These are phyloP conservation scores for Himalopsyche japonica DNA, from an alignment of 2,888 invertebrate genomes.

Conservation along the genomic window DNA sequence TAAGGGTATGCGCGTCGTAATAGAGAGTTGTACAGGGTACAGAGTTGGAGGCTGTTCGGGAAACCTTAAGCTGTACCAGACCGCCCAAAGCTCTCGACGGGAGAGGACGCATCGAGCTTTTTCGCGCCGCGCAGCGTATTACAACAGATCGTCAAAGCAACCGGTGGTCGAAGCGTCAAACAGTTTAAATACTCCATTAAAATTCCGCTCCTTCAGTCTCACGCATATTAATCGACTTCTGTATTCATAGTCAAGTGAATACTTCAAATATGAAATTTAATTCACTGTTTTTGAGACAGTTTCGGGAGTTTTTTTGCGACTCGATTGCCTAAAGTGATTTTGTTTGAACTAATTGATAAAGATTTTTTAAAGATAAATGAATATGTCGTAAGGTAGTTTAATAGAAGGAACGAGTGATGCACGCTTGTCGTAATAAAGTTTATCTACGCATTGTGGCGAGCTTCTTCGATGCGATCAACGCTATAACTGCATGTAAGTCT, in stretches of 20 bases:
- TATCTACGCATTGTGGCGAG: not conserved
- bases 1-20: not conserved
- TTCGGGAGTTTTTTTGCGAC: not conserved
- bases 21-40: not conserved
- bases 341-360: not conserved
- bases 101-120: not conserved
- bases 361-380: not conserved
- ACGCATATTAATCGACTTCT: not conserved
- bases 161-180: slow-evolving; percentile 2
- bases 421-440: slow-evolving; percentile 5
- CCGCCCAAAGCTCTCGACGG: not conserved
- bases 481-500: not conserved
- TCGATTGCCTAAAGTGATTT: not conserved
- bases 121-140: not conserved
- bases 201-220: not conserved
- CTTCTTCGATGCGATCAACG: not conserved
- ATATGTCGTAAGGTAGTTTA: not conserved
- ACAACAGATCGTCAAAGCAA: not conserved
- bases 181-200: not conserved
- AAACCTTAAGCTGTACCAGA: not conserved
- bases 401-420: not conserved
- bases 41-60: not conserved
- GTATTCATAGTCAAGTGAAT: not conserved
- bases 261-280: not conserved
- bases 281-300: not conserved